Conservation (phyloP, 2,113 vertebrate genomes). For the Suricata suricatta region DNA sequence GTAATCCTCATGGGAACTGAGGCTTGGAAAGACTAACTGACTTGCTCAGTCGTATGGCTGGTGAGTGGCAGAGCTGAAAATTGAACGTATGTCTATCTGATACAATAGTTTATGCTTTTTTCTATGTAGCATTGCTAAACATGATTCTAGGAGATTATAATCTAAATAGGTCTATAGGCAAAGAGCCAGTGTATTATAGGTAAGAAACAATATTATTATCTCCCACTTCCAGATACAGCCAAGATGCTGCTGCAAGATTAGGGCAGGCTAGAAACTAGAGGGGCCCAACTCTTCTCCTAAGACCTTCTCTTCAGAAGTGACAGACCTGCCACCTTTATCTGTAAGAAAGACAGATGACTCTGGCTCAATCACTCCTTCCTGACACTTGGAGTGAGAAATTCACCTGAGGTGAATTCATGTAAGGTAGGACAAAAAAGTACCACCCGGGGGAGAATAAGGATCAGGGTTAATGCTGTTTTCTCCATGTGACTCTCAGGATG, state of each 20-base stretch:
- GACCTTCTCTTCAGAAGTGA: conserved; percentile 3
- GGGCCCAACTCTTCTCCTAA: neutral
- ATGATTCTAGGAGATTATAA: conserved; percentile 27
- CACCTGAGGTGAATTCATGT: neutral
- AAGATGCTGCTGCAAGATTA: conserved; percentile 20
- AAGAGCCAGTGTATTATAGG: conserved; percentile 51
- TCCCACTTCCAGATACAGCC: conserved; percentile 27
- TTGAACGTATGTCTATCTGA: neutral
- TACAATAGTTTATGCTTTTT: conserved; percentile 34
- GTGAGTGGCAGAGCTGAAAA: conserved; percentile 26
- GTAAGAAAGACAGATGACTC: neutral
- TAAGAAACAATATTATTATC: conserved; percentile 55
- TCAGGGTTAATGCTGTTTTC: neutral
- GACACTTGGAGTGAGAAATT: neutral
- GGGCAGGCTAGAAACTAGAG: neutral
- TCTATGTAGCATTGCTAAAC: neutral
- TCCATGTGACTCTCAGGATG: neutral
- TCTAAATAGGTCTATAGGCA: conserved; percentile 64
- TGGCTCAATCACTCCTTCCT: conserved; percentile 8
- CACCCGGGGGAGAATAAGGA: neutral
- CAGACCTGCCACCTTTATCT: neutral
- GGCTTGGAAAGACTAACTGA: conserved; percentile 28
- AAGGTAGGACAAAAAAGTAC: neutral
- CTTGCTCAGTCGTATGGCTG: neutral
- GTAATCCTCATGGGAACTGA: neutral